Conservation (phyloP, 2,797 vertebrate genomes). For the Sarcophilus harrisii region DNA sequence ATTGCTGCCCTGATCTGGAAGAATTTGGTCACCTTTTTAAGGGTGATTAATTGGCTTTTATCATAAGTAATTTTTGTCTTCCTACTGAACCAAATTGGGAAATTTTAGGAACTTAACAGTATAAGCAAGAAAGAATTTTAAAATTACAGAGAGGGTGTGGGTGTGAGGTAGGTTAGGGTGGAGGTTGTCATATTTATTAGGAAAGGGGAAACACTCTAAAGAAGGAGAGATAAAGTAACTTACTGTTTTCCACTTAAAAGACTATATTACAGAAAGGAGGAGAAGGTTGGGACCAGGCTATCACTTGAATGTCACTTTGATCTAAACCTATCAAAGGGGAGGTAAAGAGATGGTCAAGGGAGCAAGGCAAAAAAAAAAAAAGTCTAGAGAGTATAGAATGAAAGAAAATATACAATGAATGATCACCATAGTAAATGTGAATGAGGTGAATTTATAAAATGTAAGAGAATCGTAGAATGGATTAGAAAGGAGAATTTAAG, state of each 20-base stretch:
- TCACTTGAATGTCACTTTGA: not conserved
- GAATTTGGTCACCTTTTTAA: not conserved
- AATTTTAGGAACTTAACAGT: not conserved
- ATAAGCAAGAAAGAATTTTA: not conserved
- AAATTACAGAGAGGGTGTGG: not conserved
- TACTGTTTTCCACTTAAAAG: not conserved
- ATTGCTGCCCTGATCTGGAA: not conserved
- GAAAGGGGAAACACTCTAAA: not conserved
- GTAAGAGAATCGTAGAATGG: not conserved
- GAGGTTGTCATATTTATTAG: not conserved
- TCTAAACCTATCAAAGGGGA: not conserved
- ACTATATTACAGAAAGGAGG: not conserved
- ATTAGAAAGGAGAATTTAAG: not conserved
- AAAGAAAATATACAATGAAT: not conserved
- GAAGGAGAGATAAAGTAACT: not conserved
- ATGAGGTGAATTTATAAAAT: not conserved
- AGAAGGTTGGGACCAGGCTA: not conserved
- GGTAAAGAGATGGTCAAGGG: not conserved
- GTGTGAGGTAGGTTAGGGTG: not conserved
- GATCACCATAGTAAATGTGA: not conserved
- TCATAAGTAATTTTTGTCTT: not conserved
- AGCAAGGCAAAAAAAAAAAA: not conserved
- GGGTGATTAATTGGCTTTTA: not conserved
- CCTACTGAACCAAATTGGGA: not conserved
- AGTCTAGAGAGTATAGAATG: not conserved